Evolutionary conservation across 2,797 vertebrate species (phyloP).

Genomic region (Pelobates cultripes): DNA sequence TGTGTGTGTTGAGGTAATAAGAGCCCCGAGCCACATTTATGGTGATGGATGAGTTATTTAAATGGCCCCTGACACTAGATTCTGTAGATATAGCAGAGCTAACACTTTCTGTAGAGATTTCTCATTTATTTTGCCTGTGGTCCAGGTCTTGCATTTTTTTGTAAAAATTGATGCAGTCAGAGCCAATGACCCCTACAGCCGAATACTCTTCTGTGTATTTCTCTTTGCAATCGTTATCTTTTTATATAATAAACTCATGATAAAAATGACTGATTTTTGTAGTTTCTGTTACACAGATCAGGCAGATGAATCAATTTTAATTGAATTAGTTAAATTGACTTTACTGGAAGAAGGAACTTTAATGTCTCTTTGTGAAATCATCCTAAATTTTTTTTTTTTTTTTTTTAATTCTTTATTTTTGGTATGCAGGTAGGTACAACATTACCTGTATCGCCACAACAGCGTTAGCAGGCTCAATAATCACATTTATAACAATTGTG

Average conservation of each 20-base stretch:
- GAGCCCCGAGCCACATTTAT: conserved; percentile 41
- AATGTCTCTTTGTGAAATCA: background rate
- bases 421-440: no score
- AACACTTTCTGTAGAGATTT: conserved; percentile 43
- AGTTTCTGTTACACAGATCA: background rate
- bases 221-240: background rate
- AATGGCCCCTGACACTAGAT: conserved; percentile 36
- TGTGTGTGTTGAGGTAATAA: conserved; percentile 28
- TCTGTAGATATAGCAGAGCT: conserved; percentile 39
- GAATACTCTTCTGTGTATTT: background rate
- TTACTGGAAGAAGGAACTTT: background rate
- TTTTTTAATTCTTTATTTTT: no score
- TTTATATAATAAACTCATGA: background rate
- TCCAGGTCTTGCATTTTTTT: conserved; percentile 4
- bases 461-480: no score
- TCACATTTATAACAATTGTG: no score
- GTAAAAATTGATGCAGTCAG: background rate
- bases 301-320: conserved; percentile 18
- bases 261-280: conserved; percentile 10
- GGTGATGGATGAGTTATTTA: conserved; percentile 40
- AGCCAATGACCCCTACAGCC: conserved; percentile 5
- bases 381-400: no score
- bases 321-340: conserved; percentile 5
- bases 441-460: no score
- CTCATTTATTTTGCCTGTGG: conserved; percentile 38